Percentiles rank a stretch among this genome's conserved stretches.
Conservation (phyloP, 2,797 vertebrate species). For the Epinephelus awoara region DNA sequence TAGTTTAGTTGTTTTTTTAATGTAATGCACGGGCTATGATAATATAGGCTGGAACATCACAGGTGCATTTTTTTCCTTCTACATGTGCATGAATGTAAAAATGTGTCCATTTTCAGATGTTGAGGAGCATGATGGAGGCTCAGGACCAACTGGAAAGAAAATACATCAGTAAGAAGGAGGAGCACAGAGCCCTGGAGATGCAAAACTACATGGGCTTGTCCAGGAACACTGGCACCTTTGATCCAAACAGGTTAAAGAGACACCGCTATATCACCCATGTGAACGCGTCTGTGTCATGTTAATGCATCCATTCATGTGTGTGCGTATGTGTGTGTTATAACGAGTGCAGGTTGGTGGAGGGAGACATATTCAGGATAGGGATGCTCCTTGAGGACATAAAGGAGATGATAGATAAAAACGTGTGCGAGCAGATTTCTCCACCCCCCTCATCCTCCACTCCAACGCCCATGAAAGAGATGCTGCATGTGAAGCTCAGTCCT, state of each 20-base stretch:
- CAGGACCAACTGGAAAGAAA: slow-evolving; percentile 90
- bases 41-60: neutral
- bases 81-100: neutral
- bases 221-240: slow-evolving; percentile 86
- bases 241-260: slow-evolving; percentile 83
- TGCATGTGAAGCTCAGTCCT: slow-evolving; percentile 33
- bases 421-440: slow-evolving; percentile 69
- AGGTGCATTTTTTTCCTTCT: neutral
- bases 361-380: slow-evolving; percentile 91
- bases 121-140: slow-evolving; percentile 88
- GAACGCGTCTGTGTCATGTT: neutral
- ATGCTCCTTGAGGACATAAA: slow-evolving; percentile 90
- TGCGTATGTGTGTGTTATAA: slow-evolving; percentile 32
- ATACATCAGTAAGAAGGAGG: slow-evolving; percentile 89
- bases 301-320: neutral
- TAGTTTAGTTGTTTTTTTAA: neutral
- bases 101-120: slow-evolving; percentile 79
- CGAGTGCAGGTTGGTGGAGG: slow-evolving; percentile 88
- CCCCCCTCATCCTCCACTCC: slow-evolving; percentile 71
- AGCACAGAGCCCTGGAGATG: slow-evolving; percentile 88
- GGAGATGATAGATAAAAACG: slow-evolving; percentile 87
- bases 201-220: slow-evolving; percentile 85
- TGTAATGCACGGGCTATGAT: neutral
- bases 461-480: slow-evolving; percentile 37
- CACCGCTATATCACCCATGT: neutral